A percentile compares a stretch with the other conserved stretches of the same genome.
Conservation (phyloP, 2,113 vertebrate species). For the Clinocottus analis region DNA sequence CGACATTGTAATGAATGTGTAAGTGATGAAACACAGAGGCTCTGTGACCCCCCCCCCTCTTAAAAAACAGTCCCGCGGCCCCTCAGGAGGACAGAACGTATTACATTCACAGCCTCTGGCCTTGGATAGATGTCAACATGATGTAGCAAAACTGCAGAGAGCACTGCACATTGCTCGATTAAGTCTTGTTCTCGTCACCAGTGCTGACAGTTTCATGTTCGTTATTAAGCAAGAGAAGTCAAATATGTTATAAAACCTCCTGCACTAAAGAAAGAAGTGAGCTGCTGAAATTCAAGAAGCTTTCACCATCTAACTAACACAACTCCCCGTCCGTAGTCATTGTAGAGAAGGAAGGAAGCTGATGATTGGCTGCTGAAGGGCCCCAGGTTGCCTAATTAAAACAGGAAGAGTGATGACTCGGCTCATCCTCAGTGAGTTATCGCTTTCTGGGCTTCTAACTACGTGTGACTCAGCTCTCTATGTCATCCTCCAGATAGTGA, state of each 20-base stretch:
- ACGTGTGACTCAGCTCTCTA: conserved; percentile 74
- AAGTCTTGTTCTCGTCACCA: conserved; percentile 54
- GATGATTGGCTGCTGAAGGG: conserved; percentile 61
- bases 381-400: conserved; percentile 72
- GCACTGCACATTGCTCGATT: conserved; percentile 63
- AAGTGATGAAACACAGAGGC: conserved; percentile 80
- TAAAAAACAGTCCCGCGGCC: conserved; percentile 54
- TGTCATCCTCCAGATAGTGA: conserved; percentile 73
- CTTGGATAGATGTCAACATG: conserved; percentile 70
- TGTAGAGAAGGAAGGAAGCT: conserved; percentile 67
- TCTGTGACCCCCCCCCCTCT: conserved; percentile 53
- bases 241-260: conserved; percentile 50
- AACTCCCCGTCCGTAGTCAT: conserved; percentile 52
- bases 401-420: conserved; percentile 72
- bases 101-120: conserved; percentile 69
- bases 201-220: conserved; percentile 66
- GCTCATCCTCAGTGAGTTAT: conserved; percentile 71
- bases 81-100: conserved; percentile 64
- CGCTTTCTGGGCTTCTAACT: conserved; percentile 45
- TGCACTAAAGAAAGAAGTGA: conserved; percentile 7
- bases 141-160: conserved; percentile 66
- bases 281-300: conserved; percentile 48
- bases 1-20: conserved; percentile 76
- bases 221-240: conserved; percentile 46
- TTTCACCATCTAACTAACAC: conserved; percentile 29